Evolutionary conservation across 1,140 invertebrate genomes (phyloP), one percentile per base, ranked within the genome.

Genomic region (Drosophila kepulauana): DNA sequence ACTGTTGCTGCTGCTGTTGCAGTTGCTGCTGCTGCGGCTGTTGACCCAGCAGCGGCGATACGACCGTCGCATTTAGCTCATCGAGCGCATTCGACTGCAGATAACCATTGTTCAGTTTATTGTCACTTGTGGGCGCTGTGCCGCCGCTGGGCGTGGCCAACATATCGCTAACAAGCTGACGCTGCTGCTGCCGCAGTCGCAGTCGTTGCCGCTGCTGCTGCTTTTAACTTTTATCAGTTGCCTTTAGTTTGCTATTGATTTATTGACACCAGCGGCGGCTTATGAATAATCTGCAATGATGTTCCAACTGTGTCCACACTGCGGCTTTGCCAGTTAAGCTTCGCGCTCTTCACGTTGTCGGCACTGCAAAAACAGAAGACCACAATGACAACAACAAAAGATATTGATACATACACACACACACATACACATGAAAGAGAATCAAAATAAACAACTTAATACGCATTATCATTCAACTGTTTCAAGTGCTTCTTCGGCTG

Each of bases 101-200:
- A 69, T 91, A 92, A 56, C 91, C 91, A 61, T 92, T 92, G 71
- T 89, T 89, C 1, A 90, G 56, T 0, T 67, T 78, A 33, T 75
- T 58, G 65, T 62, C 35, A 38, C 35, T 68, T 38, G 75, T 51
- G 52, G 78, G 51, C 57, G 57, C 57, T 77, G 69, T 28, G 43
- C 68, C 62, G 62, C 56, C 58, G 63, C 35, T 77, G 62, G 69
- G 70, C 66, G 78, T 75, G 69, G 69, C 64, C 71, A 81, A 75
- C 78, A 81, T 81, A 62, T 62, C 57, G 59, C 43, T 30, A 38
- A 10, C 58, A 35, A 38, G 43, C 25, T 35, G 33, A 20, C 49
- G 35, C 35, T 30, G 48, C 35, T 33, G 20, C 20, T 25, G 20
- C 20, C 20, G 20, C 20, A 11, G 61, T 33, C 20, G 59, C 58